Conservation (phyloP, 2,888 invertebrate species). For the Heterodera filipjevi region DNA sequence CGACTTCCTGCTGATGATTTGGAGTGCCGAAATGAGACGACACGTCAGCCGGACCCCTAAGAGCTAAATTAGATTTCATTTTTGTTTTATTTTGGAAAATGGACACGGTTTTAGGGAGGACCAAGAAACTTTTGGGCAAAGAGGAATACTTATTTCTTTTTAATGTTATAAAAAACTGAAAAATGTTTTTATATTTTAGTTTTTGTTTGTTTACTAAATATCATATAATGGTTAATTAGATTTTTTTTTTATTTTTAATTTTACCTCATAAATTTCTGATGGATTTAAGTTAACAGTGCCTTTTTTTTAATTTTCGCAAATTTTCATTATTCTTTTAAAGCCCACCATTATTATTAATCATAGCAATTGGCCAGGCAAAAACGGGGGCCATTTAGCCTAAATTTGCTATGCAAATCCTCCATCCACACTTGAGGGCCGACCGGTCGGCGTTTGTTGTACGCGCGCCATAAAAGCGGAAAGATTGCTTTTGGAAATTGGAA, state of each 20-base stretch:
- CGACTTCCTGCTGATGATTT: background rate
- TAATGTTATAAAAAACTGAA: no score
- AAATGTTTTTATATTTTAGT: no score
- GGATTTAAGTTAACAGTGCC: no score
- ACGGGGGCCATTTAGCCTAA: background rate
- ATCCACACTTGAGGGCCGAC: background rate
- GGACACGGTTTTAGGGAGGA: background rate
- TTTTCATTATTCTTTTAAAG: background rate
- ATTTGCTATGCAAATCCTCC: slow-evolving; percentile 1
- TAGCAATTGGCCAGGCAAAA: background rate
- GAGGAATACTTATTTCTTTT: no score
- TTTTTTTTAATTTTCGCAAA: no score
- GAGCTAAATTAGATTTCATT: background rate
- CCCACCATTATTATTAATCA: background rate
- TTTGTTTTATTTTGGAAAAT: background rate
- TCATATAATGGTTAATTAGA: no score
- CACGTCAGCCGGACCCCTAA: background rate
- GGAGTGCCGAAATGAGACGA: background rate
- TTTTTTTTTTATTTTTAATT: no score
- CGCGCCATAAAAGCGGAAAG: background rate
- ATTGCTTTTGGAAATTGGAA: slow-evolving; percentile 3
- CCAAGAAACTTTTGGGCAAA: background rate
- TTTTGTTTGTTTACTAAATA: no score
- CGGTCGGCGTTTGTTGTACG: background rate
- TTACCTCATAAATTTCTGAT: no score